Conservation (phyloP, 2,113 vertebrate species). For the Papio anubis region DNA sequence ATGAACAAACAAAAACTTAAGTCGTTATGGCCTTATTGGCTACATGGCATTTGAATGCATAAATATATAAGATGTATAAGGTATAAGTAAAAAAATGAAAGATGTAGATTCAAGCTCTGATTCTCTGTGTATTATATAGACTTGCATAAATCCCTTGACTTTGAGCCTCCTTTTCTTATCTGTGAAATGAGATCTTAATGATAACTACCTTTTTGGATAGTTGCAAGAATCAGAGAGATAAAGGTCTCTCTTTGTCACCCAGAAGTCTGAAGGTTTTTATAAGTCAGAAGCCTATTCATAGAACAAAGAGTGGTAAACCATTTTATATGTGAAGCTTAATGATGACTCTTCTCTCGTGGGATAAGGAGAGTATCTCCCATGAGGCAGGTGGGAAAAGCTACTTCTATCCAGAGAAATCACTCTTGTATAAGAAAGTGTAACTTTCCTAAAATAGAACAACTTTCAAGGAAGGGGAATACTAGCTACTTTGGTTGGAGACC, state of each 20-base stretch:
- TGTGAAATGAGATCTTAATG: background rate
- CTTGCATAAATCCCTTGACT: background rate
- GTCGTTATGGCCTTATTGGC: background rate
- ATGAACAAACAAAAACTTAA: background rate
- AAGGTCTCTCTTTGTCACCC: background rate
- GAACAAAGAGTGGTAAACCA: background rate
- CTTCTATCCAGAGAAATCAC: background rate
- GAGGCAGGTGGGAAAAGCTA: background rate
- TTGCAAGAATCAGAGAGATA: background rate
- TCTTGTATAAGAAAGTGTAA: background rate
- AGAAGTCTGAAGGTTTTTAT: background rate
- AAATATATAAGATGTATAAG: background rate
- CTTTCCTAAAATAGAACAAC: background rate
- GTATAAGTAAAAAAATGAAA: background rate
- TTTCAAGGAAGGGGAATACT: background rate
- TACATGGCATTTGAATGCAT: background rate
- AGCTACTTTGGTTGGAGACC: background rate
- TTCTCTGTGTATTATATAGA: background rate
- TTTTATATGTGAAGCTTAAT: background rate
- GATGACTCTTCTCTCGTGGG: background rate
- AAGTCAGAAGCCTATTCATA: background rate
- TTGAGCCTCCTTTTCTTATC: background rate
- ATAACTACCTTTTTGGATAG: background rate
- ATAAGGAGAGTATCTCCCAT: background rate
- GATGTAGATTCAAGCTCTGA: background rate